Conservation (phyloP, 2,113 vertebrate species). For the Colius striatus region DNA sequence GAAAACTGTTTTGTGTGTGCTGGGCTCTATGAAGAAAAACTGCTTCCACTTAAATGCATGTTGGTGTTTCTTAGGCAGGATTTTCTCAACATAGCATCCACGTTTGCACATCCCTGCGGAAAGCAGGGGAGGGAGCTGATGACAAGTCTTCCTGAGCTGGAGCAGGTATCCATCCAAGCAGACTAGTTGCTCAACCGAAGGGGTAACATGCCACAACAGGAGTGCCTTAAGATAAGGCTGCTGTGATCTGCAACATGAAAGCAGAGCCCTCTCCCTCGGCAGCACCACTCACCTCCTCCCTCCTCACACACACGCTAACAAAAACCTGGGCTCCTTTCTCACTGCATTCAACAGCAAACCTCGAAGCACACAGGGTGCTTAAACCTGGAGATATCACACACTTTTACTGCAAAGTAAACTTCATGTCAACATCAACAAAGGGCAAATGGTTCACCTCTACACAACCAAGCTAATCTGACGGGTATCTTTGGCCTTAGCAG, state of each 20-base stretch:
- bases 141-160: not conserved
- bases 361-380: fast-evolving
- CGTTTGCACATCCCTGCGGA: fast-evolving
- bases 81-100: not conserved
- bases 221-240: fast-evolving
- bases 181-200: fast-evolving
- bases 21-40: fast-evolving
- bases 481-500: not conserved
- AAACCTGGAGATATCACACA: not conserved
- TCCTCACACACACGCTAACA: not conserved
- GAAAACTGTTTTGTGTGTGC: fast-evolving
- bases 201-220: not conserved
- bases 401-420: not conserved
- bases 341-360: not conserved
- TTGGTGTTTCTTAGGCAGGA: not conserved
- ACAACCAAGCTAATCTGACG: not conserved
- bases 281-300: not conserved
- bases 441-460: not conserved
- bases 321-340: fast-evolving
- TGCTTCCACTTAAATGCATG: not conserved
- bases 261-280: fast-evolving
- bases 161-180: not conserved
- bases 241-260: not conserved
- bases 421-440: fast-evolving
- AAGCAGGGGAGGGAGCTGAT: not conserved